Base-by-base conservation (phyloP, 1,140 invertebrate species). In the Saccostrea echinata region DNA sequence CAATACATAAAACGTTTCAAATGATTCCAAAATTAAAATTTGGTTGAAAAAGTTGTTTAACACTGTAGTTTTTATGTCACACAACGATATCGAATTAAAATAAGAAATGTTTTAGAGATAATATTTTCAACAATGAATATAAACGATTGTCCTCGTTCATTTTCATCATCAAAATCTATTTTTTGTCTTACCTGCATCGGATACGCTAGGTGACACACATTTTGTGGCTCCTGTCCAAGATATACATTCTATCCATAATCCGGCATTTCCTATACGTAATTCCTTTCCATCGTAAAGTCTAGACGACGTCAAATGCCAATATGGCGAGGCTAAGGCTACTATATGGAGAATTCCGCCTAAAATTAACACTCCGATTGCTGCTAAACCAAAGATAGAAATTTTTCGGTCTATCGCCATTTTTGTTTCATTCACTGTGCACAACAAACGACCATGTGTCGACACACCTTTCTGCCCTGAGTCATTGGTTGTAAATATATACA, bases 301-400 rank as follows among this genome's bases (percentile, higher is more conserved):
- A 13, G 84, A 33, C 55, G 61, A 68, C 0, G 84, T 68, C 30
- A 82, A 2, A 53, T 61, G 84, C 87, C 87, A 88, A 52, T 88
- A 88, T 24, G 87, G 87, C 33, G 87, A 82, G 1, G 87, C 87
- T 35, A 88, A 24, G 11, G 87, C 87, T 3, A 88, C 80, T 3
- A 88, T 88, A 52, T 88, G 83, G 33, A 88, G 52, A 57, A 88
- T 85, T 9, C 87, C 87, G 9, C 87, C 76, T 68, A 88, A 11
- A n/a, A 88, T 82, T 16, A 88, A 35, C 11, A 88, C 51, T 11
- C 64, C 84, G n/a, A 85, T 83, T 27, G 87, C 84, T 9, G 27
- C 84, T 52, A 88, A 84, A 13, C 84, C 68, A 1, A 84, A 24
- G 33, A 53, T 51, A 24, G 87, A 88, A 68, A 88, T 82, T 52